A percentile compares a stretch with the other conserved stretches of the same genome.
Evolutionary conservation across 2,888 invertebrate species (phyloP).

Genomic region (Hipparchia semele): DNA sequence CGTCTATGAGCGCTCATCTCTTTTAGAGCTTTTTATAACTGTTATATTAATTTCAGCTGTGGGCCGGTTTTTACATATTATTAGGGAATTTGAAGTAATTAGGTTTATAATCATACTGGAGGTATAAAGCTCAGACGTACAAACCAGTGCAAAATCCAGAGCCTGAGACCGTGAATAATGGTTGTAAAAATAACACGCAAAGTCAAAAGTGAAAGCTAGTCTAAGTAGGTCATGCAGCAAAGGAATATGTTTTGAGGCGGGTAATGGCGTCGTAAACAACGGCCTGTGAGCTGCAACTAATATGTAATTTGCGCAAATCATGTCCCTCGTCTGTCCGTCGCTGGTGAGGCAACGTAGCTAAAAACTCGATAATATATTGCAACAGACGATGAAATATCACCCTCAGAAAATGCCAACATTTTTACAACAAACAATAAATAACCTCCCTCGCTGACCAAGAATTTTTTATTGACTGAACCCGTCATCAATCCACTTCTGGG

Average conservation of each 20-base stretch:
- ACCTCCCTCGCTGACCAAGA: no score
- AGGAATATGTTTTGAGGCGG: not conserved
- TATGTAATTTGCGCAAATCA: conserved; percentile 69
- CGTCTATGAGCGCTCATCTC: no score
- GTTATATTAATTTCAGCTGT: no score
- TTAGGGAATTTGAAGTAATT: no score
- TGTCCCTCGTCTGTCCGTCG: conserved; percentile 38
- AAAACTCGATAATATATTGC: not conserved
- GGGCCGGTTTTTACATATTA: no score
- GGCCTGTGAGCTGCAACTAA: conserved; percentile 26
- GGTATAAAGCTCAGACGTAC: no score
- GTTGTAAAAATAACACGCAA: not conserved
- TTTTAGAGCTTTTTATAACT: no score
- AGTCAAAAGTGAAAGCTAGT: conserved; percentile 13
- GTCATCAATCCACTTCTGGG: no score
- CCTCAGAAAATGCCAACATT: not conserved
- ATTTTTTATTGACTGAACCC: no score
- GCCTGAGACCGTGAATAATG: not conserved
- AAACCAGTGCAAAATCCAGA: no score
- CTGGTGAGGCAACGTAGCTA: conserved; percentile 8
- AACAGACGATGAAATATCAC: not conserved
- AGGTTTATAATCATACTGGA: no score
- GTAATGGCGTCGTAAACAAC: conserved; percentile 40
- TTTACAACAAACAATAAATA: no score
- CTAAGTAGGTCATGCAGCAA: not conserved